Percentiles rank a stretch among this genome's conserved stretches.
Evolutionary conservation across 2,113 vertebrate species (phyloP).

Genomic region (Mandrillus leucophaeus): DNA sequence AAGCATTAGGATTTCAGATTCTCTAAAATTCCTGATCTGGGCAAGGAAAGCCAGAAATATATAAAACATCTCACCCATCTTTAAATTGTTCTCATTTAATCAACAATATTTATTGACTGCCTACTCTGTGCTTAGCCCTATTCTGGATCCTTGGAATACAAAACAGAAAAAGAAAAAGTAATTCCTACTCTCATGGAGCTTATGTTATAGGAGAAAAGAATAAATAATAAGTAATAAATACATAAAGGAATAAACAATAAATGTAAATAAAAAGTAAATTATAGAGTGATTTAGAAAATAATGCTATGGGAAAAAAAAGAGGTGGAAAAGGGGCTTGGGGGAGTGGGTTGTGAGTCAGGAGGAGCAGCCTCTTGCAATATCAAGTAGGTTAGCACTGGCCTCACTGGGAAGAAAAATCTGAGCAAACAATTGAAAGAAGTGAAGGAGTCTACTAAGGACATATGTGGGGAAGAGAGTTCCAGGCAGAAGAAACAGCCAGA

Average conservation of each 20-base stretch:
- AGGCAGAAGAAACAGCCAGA: not conserved
- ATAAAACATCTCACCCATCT: not conserved
- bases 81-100: not conserved
- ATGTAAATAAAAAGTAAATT: not conserved
- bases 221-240: not conserved
- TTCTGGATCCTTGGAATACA: not conserved
- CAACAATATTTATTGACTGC: not conserved
- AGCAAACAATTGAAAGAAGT: not conserved
- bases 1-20: constrained; percentile 29
- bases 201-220: not conserved
- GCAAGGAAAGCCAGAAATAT: not conserved
- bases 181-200: not conserved
- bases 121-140: not conserved
- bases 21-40: not conserved
- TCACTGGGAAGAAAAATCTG: not conserved
- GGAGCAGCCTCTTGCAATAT: not conserved
- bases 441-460: not conserved
- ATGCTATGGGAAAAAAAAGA: not conserved
- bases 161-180: not conserved
- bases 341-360: not conserved
- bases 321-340: not conserved
- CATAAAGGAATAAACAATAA: not conserved
- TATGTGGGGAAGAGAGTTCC: not conserved
- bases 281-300: not conserved
- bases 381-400: not conserved